These are phyloP conservation scores for Ptilorrhoa leucosticta DNA, from an alignment of 2,113 vertebrate genomes.

Conservation along the genomic window DNA sequence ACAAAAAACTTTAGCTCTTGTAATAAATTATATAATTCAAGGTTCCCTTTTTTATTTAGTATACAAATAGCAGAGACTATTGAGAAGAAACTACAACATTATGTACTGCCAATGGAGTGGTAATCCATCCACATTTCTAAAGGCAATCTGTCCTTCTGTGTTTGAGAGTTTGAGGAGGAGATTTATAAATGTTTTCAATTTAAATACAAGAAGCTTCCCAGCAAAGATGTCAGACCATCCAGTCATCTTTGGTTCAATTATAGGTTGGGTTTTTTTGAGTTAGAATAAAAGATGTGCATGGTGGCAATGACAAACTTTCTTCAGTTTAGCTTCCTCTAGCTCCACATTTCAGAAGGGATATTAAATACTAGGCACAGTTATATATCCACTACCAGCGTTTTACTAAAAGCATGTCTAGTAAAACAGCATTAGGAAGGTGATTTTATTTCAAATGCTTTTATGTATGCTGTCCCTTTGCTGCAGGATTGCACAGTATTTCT, in stretches of 20 bases:
- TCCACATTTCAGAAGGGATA: background rate
- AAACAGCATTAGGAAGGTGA: background rate
- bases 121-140: background rate
- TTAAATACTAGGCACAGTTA: background rate
- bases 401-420: background rate
- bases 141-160: background rate
- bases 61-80: background rate
- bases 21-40: background rate
- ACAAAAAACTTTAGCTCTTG: background rate
- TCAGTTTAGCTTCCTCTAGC: background rate
- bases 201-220: background rate
- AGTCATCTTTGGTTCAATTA: background rate
- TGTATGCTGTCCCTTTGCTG: background rate
- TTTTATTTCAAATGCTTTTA: background rate
- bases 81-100: background rate
- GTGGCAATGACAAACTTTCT: background rate
- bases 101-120: background rate
- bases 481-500: background rate
- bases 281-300: background rate
- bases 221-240: background rate
- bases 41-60: background rate
- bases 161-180: background rate
- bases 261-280: accelerated
- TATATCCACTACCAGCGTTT: background rate
- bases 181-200: background rate